Conservation (phyloP, 2,113 vertebrate genomes). For the Columba janthina region DNA sequence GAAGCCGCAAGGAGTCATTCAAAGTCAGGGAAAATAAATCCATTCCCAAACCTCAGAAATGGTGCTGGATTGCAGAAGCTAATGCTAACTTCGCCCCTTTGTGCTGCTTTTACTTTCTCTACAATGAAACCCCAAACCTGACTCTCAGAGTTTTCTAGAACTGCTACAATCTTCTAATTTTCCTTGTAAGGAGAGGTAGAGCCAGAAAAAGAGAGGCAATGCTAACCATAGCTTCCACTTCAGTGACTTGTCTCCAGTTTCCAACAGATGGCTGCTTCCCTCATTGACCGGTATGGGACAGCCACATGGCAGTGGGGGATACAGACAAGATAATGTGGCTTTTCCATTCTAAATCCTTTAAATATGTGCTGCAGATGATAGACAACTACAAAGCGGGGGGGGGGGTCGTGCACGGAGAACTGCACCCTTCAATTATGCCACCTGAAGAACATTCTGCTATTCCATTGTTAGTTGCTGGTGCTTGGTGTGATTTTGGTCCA, state of each 20-base stretch:
- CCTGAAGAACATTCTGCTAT: neutral
- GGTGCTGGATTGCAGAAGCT: neutral
- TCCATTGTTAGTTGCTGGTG: neutral
- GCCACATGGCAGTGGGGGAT: neutral
- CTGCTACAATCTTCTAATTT: neutral
- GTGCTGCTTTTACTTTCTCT: neutral
- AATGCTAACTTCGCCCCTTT: neutral
- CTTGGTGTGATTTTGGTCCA: neutral
- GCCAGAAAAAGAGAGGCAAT: neutral
- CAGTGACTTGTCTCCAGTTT: neutral
- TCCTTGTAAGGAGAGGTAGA: neutral
- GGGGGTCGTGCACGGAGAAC: accelerated
- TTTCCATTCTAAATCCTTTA: neutral
- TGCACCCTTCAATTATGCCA: neutral
- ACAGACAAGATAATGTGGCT: neutral
- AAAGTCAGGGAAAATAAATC: neutral
- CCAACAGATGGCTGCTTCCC: neutral
- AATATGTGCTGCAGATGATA: neutral
- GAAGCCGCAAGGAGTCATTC: neutral
- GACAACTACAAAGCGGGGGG: neutral
- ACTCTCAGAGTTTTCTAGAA: neutral
- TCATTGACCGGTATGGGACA: neutral
- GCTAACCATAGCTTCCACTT: neutral
- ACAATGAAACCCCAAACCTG: neutral
- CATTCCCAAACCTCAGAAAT: neutral